These are phyloP conservation scores for Cremastinae sp. DNA, from an alignment of 2,888 invertebrate species.

Conservation along the genomic window DNA sequence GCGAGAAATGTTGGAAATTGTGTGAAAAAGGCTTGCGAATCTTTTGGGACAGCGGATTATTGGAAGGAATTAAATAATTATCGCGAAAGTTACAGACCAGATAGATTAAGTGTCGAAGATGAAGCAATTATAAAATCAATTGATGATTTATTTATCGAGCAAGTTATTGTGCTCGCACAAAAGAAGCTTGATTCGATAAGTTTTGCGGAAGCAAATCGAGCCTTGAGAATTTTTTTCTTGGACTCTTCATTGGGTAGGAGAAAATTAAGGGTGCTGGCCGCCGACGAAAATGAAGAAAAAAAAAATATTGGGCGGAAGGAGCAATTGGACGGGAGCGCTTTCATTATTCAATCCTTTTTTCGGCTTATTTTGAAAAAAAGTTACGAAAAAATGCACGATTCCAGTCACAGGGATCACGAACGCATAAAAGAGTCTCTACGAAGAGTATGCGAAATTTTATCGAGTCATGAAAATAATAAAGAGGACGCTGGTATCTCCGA, in stretches of 20 bases:
- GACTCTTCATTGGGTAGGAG: conserved; percentile 56
- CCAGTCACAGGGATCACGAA: conserved; percentile 59
- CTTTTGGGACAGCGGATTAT: conserved; percentile 65
- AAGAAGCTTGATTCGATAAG: conserved; percentile 23
- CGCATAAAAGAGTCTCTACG: conserved; percentile 54
- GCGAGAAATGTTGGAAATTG: conserved; percentile 55
- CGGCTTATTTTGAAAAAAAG: conserved; percentile 61
- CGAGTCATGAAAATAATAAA: conserved; percentile 43
- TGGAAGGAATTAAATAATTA: conserved; percentile 54
- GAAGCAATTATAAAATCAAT: conserved; percentile 43
- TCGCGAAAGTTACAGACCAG: conserved; percentile 67
- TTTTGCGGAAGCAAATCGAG: conserved; percentile 31
- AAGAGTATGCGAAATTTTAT: conserved; percentile 61
- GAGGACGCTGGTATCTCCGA: conserved; percentile 36
- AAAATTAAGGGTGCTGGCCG: background rate
- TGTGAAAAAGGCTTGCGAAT: conserved; percentile 56
- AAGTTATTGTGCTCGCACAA: conserved; percentile 53
- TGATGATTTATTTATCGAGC: conserved; percentile 63
- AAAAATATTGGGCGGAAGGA: background rate
- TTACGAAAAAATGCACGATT: conserved; percentile 64
- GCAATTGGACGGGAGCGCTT: conserved; percentile 37
- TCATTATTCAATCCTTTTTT: conserved; percentile 68
- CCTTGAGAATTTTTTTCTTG: conserved; percentile 68
- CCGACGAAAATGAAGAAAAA: background rate
- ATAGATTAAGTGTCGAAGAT: background rate